Percentiles rank a stretch among this genome's conserved stretches.
Evolutionary conservation across 2,888 invertebrate genomes (phyloP).

Genomic region (Ctena decussata): DNA sequence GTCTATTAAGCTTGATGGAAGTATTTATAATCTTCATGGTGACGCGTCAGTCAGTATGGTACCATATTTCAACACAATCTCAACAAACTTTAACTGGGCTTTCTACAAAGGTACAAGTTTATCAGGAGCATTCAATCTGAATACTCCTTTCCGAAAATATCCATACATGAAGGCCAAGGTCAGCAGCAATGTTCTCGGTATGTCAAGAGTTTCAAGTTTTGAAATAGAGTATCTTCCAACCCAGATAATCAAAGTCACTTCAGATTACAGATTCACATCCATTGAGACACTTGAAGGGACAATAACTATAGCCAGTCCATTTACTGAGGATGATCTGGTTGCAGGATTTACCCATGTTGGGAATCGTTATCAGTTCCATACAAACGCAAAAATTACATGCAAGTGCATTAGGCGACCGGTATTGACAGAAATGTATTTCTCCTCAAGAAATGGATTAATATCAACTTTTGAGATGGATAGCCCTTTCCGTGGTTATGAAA

Average conservation of each 20-base stretch:
- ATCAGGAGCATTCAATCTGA: slow-evolving; percentile 56
- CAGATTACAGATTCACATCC: slow-evolving; percentile 59
- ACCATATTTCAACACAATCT: slow-evolving; percentile 63
- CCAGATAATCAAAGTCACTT: slow-evolving; percentile 62
- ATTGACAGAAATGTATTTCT: slow-evolving; percentile 48
- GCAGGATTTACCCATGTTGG: slow-evolving; percentile 67
- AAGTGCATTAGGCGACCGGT: slow-evolving; percentile 52
- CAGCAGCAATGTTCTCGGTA: slow-evolving; percentile 55
- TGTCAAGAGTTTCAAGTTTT: slow-evolving; percentile 51
- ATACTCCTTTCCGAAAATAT: slow-evolving; percentile 66
- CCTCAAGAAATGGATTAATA: slow-evolving; percentile 40
- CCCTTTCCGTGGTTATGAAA: slow-evolving; percentile 70
- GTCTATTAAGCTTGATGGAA: slow-evolving; percentile 57
- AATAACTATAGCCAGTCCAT: slow-evolving; percentile 64
- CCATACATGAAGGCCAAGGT: slow-evolving; percentile 68
- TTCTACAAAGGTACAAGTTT: slow-evolving; percentile 54
- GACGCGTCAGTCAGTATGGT: slow-evolving; percentile 59
- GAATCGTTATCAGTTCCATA: slow-evolving; percentile 54
- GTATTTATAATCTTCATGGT: slow-evolving; percentile 55
- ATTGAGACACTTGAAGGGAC: slow-evolving; percentile 64
- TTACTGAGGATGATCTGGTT: slow-evolving; percentile 55
- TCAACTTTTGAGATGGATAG: slow-evolving; percentile 62
- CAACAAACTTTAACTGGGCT: slow-evolving; percentile 52
- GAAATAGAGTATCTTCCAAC: slow-evolving; percentile 71
- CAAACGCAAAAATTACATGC: slow-evolving; percentile 64